These are phyloP conservation scores for Antitype chi DNA, from an alignment of 2,888 invertebrate genomes.

Conservation along the genomic window DNA sequence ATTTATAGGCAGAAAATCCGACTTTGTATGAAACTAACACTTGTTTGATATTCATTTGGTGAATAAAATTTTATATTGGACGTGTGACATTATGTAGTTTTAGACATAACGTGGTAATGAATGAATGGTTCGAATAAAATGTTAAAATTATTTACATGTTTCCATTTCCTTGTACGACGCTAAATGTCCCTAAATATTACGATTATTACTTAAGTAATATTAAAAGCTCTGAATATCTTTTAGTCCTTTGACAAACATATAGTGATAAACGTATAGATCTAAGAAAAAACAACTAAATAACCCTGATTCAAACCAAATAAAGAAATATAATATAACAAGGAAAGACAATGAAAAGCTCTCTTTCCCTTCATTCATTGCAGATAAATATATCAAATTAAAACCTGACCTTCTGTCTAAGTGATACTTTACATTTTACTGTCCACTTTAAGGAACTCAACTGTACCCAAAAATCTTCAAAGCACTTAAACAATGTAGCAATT, in stretches of 20 bases:
- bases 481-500: conserved; percentile 53
- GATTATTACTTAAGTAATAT: not conserved
- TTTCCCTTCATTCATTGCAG: not conserved
- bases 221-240: not conserved
- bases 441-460: conserved; percentile 30
- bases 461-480: conserved; percentile 59
- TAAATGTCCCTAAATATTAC: not conserved
- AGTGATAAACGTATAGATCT: no score
- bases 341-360: not conserved
- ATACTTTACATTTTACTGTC: conserved; percentile 50
- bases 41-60: not conserved
- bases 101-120: not conserved
- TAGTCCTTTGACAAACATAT: not conserved
- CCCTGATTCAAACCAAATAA: not conserved
- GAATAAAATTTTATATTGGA: not conserved
- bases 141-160: not conserved
- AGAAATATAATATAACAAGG: not conserved
- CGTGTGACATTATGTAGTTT: not conserved
- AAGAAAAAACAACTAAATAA: not conserved
- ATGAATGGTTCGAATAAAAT: not conserved
- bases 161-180: not conserved
- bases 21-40: not conserved
- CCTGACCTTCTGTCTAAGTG: conserved; percentile 11
- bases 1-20: accelerated
- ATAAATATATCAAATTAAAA: conserved; percentile 22